Conservation (phyloP, 1,140 invertebrate genomes). For the Epicauta chinensis region DNA sequence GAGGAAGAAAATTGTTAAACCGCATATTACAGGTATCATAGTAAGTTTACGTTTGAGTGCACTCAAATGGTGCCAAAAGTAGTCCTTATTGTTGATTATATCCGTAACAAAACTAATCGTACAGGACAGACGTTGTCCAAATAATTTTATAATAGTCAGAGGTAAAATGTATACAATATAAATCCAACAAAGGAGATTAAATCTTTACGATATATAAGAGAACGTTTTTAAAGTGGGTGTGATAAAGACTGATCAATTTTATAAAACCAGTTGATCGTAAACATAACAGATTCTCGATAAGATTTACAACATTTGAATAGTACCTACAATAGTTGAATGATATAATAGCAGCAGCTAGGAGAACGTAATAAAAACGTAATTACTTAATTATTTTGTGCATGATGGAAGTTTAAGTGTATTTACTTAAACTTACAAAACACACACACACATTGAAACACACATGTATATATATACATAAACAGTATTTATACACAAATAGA, state of each 20-base stretch:
- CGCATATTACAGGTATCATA: too few relatives aligned
- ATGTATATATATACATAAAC: slow-evolving; percentile 8
- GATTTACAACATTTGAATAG: neutral
- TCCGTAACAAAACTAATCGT: slow-evolving; percentile 32
- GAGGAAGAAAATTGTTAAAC: too few relatives aligned
- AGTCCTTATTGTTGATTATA: slow-evolving; percentile 22
- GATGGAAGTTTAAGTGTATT: too few relatives aligned
- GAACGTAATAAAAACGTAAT: slow-evolving; percentile 3
- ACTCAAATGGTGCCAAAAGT: slow-evolving; percentile 2
- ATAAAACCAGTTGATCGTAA: slow-evolving; percentile 23
- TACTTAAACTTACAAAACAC: too few relatives aligned
- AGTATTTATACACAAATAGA: slow-evolving; percentile 10
- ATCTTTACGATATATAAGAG: too few relatives aligned
- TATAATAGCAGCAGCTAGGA: too few relatives aligned
- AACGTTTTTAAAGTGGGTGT: slow-evolving; percentile 11
- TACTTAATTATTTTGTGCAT: neutral
- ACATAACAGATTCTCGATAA: slow-evolving; percentile 20
- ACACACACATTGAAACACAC: neutral
- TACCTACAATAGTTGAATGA: neutral
- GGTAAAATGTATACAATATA: too few relatives aligned
- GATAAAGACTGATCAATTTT: slow-evolving; percentile 18
- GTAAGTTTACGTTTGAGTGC: too few relatives aligned
- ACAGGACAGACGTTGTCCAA: slow-evolving; percentile 25
- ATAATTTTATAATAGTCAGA: too few relatives aligned
- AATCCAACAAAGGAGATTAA: too few relatives aligned